Evolutionary conservation across 2,797 vertebrate genomes (phyloP).

Genomic region (Peromyscus aztecus): DNA sequence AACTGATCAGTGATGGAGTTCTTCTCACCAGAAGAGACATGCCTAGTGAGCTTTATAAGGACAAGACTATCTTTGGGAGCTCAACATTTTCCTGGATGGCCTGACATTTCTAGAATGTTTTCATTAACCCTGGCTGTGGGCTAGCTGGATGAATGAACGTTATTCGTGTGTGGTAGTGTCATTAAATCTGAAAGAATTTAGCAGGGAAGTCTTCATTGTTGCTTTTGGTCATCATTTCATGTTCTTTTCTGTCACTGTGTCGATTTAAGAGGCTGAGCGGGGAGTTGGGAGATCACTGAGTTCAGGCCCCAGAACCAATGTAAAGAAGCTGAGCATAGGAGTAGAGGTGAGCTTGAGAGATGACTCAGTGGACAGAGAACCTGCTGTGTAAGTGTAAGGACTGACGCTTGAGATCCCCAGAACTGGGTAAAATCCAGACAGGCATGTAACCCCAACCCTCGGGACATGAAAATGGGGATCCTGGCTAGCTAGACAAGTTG

Average conservation of each 20-base stretch:
- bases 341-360: not conserved
- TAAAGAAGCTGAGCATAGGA: not conserved
- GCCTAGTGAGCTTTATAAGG: not conserved
- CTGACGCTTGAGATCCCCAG: not conserved
- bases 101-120: not conserved
- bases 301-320: not conserved
- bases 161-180: not conserved
- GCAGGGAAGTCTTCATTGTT: not conserved
- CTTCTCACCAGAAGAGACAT: not conserved
- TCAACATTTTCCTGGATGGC: not conserved
- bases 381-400: not conserved
- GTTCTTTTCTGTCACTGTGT: not conserved
- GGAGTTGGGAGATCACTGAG: not conserved
- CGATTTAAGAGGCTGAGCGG: not conserved
- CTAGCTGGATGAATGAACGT: not conserved
- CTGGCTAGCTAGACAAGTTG: not conserved
- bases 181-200: not conserved
- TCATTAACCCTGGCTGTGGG: not conserved
- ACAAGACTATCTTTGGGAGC: not conserved
- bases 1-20: not conserved
- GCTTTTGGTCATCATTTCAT: not conserved
- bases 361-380: not conserved
- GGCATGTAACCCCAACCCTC: not conserved
- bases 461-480: not conserved
- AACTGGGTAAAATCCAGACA: not conserved